These are phyloP conservation scores for Bombylius major DNA, from an alignment of 2,888 invertebrate species.

Conservation along the genomic window DNA sequence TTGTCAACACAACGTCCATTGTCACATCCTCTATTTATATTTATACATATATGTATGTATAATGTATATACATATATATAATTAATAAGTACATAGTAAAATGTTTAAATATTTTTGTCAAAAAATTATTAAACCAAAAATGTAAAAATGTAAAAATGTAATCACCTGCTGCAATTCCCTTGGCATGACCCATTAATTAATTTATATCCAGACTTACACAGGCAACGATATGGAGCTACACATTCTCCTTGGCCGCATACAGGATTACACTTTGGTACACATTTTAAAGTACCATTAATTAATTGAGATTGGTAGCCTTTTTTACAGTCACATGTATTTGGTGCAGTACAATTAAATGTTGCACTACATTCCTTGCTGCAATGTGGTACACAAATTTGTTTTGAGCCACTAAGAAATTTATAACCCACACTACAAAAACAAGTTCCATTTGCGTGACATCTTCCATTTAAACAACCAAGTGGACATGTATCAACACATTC, in stretches of 20 bases:
- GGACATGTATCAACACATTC: conserved; percentile 33
- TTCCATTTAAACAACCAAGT: conserved; percentile 45
- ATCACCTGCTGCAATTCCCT: background rate
- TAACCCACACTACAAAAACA: conserved; percentile 56
- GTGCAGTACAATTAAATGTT: conserved; percentile 29
- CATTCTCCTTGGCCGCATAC: conserved; percentile 37
- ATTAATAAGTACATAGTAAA: too few species aligned
- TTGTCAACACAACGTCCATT: conserved; percentile 2
- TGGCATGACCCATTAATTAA: conserved; percentile 9
- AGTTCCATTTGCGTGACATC: conserved; percentile 44
- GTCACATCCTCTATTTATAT: background rate
- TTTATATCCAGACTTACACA: conserved; percentile 17
- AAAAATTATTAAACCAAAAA: too few species aligned
- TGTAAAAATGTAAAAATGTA: too few species aligned
- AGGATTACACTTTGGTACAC: conserved; percentile 28
- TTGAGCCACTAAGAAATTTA: conserved; percentile 38
- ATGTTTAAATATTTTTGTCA: too few species aligned
- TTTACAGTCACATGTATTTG: conserved; percentile 31
- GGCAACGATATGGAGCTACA: conserved; percentile 22
- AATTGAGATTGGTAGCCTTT: conserved; percentile 24
- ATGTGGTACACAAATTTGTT: conserved; percentile 44
- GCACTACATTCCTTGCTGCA: conserved; percentile 35
- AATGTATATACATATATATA: too few species aligned
- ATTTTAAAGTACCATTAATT: conserved; percentile 21
- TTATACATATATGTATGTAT: background rate